phyloP scores from a whole-genome alignment of 2,888 invertebrate species.

The Netelia inedita region DNA sequence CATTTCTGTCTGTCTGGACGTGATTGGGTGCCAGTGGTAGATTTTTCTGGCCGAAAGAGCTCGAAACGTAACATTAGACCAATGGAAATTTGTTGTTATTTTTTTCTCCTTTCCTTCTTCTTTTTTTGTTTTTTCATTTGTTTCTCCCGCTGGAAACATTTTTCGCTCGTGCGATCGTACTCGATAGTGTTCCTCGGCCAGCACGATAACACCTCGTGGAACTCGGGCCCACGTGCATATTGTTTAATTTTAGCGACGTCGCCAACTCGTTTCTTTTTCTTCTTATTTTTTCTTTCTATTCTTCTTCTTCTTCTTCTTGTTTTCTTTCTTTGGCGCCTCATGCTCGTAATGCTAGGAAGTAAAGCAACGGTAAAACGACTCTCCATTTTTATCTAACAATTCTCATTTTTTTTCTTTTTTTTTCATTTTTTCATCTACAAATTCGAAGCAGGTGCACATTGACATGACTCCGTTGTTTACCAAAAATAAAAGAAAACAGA shows the following conservation, averaged over 20 bases:
- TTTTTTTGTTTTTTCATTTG: not conserved
- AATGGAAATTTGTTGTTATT: conserved; percentile 25
- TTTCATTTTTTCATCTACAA: conserved; percentile 39
- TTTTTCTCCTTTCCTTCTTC: not conserved
- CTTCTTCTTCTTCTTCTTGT: not conserved
- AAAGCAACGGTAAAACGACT: conserved; percentile 35
- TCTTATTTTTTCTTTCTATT: not conserved
- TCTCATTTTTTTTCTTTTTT: not conserved
- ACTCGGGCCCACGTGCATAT: conserved; percentile 23
- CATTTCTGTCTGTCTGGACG: conserved; percentile 9
- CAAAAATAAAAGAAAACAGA: not conserved
- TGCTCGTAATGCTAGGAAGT: not conserved
- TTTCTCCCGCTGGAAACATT: not conserved
- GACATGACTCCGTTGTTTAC: conserved; percentile 15
- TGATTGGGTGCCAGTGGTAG: not conserved
- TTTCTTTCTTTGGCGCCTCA: not conserved
- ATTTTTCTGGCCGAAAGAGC: conserved; percentile 13
- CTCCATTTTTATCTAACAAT: conserved; percentile 6
- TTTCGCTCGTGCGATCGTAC: conserved; percentile 13
- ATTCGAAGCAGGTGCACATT: conserved; percentile 5
- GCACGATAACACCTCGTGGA: conserved; percentile 28
- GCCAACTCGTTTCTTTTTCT: not conserved
- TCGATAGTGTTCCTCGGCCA: not conserved
- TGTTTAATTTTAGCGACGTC: conserved; percentile 40
- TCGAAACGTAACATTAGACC: conserved; percentile 30